These are phyloP conservation scores for Zingel zingel DNA, from an alignment of 2,113 vertebrate species.

Conservation along the genomic window DNA sequence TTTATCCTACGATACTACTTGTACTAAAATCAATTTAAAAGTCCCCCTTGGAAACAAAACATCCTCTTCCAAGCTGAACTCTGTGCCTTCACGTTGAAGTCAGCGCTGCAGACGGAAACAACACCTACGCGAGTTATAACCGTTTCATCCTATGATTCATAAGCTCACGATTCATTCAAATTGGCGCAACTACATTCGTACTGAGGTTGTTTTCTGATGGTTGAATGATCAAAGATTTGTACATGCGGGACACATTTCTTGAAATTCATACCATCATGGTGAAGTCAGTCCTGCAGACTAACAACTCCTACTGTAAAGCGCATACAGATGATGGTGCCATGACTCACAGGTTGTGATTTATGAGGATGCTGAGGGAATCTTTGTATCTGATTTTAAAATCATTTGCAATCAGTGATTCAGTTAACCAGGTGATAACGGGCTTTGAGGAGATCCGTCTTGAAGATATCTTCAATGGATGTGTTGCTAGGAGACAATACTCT, in stretches of 20 bases:
- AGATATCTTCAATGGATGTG: slow-evolving; percentile 7
- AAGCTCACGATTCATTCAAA: slow-evolving; percentile 35
- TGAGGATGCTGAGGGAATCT: slow-evolving; percentile 10
- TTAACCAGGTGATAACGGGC: slow-evolving; percentile 10
- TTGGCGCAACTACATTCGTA: neutral
- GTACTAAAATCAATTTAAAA: slow-evolving; percentile 21
- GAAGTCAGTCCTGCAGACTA: slow-evolving; percentile 18
- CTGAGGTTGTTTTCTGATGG: slow-evolving; percentile 57
- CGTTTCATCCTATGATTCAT: slow-evolving; percentile 45
- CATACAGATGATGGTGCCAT: slow-evolving; percentile 15
- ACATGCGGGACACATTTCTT: slow-evolving; percentile 13
- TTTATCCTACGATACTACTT: neutral
- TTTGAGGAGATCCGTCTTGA: slow-evolving; percentile 12
- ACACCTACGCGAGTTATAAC: slow-evolving; percentile 36
- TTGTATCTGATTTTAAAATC: neutral
- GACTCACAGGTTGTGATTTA: slow-evolving; percentile 40
- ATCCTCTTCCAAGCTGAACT: slow-evolving; percentile 28
- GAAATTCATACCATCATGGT: neutral
- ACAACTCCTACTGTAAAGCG: slow-evolving; percentile 16
- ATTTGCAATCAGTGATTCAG: neutral
- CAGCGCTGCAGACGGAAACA: slow-evolving; percentile 48
- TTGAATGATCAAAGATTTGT: slow-evolving; percentile 56
- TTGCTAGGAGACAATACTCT: slow-evolving; percentile 4
- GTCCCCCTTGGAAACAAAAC: slow-evolving; percentile 9
- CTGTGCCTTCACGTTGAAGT: slow-evolving; percentile 42